Evolutionary conservation across 2,888 invertebrate genomes (phyloP).

Genomic region (Synergus itoensis): DNA sequence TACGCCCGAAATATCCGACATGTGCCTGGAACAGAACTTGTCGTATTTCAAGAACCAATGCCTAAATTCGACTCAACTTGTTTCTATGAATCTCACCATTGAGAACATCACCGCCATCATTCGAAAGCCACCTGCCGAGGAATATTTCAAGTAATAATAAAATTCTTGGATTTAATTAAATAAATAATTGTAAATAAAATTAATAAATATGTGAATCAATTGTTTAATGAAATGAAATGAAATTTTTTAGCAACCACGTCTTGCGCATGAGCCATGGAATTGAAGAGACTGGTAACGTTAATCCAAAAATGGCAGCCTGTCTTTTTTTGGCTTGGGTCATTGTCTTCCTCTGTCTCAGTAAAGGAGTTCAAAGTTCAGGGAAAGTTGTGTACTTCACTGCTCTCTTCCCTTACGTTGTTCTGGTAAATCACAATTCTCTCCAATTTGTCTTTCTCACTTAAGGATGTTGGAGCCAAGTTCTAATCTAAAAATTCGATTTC

Average conservation of each 20-base stretch:
- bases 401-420: constrained; percentile 86
- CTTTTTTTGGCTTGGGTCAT: constrained; percentile 89
- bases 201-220: no score
- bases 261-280: constrained; percentile 86
- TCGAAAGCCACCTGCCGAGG: constrained; percentile 85
- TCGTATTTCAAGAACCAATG: constrained; percentile 84
- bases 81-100: constrained; percentile 73
- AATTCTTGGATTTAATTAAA: constrained; percentile 5
- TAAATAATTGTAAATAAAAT: no score
- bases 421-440: constrained; percentile 76
- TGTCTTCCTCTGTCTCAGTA: constrained; percentile 88
- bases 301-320: constrained; percentile 86
- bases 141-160: constrained; percentile 83
- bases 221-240: background rate
- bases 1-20: constrained; percentile 84
- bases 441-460: no score
- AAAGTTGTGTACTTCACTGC: constrained; percentile 90
- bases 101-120: constrained; percentile 80
- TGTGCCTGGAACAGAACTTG: constrained; percentile 81
- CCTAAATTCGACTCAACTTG: constrained; percentile 81
- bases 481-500: no score
- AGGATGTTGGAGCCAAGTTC: no score
- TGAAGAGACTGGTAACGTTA: constrained; percentile 84
- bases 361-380: constrained; percentile 89
- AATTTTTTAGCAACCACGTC: constrained; percentile 79